phyloP scores from a whole-genome alignment of 92 coral and sea anemone genomes.

The Porites evermanni region DNA sequence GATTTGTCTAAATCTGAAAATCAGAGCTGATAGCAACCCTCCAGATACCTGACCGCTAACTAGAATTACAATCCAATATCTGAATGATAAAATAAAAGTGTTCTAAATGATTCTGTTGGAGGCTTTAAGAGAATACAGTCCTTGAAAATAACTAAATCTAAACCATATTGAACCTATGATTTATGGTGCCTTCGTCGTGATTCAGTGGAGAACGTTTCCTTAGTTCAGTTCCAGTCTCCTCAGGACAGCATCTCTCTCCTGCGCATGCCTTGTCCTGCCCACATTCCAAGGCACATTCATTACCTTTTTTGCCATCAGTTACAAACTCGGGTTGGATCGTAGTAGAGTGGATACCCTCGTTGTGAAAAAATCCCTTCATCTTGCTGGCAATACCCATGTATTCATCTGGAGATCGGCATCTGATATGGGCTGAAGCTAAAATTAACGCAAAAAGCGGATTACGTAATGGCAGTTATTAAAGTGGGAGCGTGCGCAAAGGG shows the following conservation, averaged over 20 bases:
- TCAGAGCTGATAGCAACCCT: too few relatives aligned
- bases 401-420: constrained; percentile 93
- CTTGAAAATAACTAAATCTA: too few relatives aligned
- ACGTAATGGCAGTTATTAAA: not conserved
- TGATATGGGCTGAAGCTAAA: constrained; percentile 96
- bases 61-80: too few relatives aligned
- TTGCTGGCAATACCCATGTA: constrained; percentile 96
- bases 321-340: constrained; percentile 99
- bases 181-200: not conserved
- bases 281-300: constrained; percentile 90
- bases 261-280: constrained; percentile 88
- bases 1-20: too few relatives aligned
- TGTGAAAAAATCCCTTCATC: constrained; percentile 94
- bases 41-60: too few relatives aligned
- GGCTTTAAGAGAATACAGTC: too few relatives aligned
- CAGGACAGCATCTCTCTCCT: constrained; percentile 92
- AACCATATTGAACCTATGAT: too few relatives aligned
- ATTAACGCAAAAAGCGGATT: not conserved
- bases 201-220: constrained; percentile 49
- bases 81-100: too few relatives aligned
- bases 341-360: constrained; percentile 98
- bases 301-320: constrained; percentile 54
- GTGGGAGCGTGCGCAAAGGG: too few relatives aligned
- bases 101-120: too few relatives aligned
- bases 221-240: constrained; percentile 64